These are phyloP conservation scores for Pantherophis alleghaniensis DNA, from an alignment of 2,797 vertebrate genomes.

Conservation along the genomic window DNA sequence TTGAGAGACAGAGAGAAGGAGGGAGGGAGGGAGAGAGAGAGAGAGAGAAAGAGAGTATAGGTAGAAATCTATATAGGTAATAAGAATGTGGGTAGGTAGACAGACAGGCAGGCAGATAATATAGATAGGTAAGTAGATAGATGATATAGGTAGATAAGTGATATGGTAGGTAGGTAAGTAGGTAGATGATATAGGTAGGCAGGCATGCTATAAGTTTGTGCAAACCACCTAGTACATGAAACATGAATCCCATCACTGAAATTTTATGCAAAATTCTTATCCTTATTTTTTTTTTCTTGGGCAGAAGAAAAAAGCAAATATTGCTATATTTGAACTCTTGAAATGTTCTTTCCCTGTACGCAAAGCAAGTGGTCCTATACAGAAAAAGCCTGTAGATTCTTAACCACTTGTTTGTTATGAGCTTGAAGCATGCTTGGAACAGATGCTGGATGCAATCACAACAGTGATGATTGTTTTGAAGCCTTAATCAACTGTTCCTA, in stretches of 20 bases:
- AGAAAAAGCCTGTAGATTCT: background rate
- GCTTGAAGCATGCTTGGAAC: background rate
- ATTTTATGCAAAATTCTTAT: background rate
- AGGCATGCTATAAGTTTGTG: background rate
- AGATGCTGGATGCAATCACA: background rate
- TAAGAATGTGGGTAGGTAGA: background rate
- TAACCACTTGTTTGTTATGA: background rate
- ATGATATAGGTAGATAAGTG: background rate
- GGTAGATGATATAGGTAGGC: background rate
- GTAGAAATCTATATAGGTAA: background rate
- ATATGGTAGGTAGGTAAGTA: background rate
- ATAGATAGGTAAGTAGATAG: background rate
- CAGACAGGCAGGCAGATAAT: background rate
- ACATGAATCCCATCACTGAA: background rate
- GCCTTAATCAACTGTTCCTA: conserved; percentile 21
- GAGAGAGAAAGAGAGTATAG: too few relatives aligned
- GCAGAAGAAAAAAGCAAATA: background rate
- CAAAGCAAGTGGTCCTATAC: background rate
- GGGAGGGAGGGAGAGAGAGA: fast-evolving
- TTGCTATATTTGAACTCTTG: background rate
- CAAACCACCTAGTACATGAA: background rate
- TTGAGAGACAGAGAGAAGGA: too few relatives aligned
- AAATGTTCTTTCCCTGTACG: background rate
- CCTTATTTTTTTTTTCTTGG: background rate
- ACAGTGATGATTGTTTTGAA: conserved; percentile 39